A percentile compares a stretch with the other conserved stretches of the same genome.
Evolutionary conservation across 2,113 vertebrate species (phyloP).

Genomic region (Stigmatopora nigra): DNA sequence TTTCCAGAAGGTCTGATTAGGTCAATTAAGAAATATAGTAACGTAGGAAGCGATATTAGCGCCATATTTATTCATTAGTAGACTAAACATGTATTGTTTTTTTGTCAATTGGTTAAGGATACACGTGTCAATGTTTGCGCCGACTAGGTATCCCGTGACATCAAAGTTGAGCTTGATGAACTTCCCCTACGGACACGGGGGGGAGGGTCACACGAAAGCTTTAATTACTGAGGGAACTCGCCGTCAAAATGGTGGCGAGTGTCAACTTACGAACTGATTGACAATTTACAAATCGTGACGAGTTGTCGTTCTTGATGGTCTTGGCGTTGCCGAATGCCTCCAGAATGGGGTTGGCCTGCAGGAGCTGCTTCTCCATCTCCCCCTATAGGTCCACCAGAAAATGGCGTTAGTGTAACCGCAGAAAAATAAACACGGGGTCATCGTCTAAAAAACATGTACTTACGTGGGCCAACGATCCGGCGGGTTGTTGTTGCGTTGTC

Average conservation of each 20-base stretch:
- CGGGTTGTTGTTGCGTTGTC: constrained; percentile 42
- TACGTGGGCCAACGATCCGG: constrained; percentile 71
- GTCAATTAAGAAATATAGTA: constrained; percentile 21
- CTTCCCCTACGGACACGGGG: constrained; percentile 77
- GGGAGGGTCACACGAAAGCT: neutral
- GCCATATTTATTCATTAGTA: too few relatives aligned
- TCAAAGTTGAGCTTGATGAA: constrained; percentile 98
- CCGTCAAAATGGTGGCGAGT: constrained; percentile 3
- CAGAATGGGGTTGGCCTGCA: constrained; percentile 94
- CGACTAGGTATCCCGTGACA: constrained; percentile 88
- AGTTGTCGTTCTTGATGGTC: constrained; percentile 98
- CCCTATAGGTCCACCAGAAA: constrained; percentile 64
- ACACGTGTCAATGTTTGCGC: constrained; percentile 96
- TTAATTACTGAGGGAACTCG: neutral
- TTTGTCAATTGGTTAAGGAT: constrained; percentile 72
- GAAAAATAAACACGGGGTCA: neutral
- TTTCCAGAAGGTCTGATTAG: constrained; percentile 85
- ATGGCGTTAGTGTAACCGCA: neutral
- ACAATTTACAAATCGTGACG: constrained; percentile 82
- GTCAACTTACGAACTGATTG: constrained; percentile 37
- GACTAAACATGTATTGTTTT: too few relatives aligned
- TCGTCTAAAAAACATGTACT: constrained; percentile 47
- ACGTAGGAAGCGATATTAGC: neutral
- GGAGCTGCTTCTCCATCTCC: constrained; percentile 90
- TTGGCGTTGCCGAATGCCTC: constrained; percentile 96